A percentile compares a stretch with the other conserved stretches of the same genome.
Evolutionary conservation across 2,113 vertebrate species (phyloP).

Genomic region (Crotophaga sulcirostris): DNA sequence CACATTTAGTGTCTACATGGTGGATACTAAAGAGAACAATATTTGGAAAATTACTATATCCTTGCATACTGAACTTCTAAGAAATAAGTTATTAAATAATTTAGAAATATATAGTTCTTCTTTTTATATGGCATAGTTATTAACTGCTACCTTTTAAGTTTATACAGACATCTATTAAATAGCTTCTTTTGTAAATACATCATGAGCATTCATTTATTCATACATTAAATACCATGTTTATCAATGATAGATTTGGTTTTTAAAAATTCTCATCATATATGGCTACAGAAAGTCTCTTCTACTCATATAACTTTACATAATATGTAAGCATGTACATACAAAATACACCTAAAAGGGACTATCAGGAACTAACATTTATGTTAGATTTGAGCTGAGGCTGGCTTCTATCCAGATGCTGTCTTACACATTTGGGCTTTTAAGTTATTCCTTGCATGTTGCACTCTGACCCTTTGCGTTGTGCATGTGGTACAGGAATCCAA

Average conservation of each 20-base stretch:
- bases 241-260: background rate
- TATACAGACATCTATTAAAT: background rate
- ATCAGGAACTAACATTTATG: background rate
- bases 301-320: background rate
- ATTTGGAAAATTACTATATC: background rate
- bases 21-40: background rate
- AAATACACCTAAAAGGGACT: background rate
- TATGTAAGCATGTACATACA: background rate
- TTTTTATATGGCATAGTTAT: background rate
- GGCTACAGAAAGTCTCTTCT: background rate
- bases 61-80: background rate
- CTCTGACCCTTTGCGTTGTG: background rate
- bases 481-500: rapidly evolving
- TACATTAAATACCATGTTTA: background rate
- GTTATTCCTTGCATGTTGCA: background rate
- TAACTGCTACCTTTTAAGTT: background rate
- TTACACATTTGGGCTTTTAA: background rate
- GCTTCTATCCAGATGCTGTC: background rate
- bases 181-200: background rate
- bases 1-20: background rate
- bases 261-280: background rate
- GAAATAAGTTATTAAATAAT: background rate
- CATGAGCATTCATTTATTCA: background rate
- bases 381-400: background rate
- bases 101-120: background rate